Evolutionary conservation across 1,140 invertebrate genomes (phyloP).

Genomic region (Ceratosolen solmsi): DNA sequence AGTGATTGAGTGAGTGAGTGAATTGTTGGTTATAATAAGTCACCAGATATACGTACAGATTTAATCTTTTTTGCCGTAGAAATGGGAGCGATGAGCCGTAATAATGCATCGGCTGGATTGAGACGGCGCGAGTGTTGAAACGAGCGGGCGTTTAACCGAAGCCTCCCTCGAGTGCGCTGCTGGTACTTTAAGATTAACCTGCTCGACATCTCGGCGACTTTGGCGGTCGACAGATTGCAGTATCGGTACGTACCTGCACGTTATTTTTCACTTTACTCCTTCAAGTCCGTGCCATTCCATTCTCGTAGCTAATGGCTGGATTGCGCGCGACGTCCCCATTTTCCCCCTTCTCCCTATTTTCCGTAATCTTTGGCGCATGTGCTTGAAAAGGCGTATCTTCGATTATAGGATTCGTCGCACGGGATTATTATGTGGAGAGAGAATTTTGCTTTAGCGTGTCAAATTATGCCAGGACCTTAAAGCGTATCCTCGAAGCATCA

Average conservation of each 20-base stretch:
- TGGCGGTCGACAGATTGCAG: not conserved
- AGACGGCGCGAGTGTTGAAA: conserved; percentile 6
- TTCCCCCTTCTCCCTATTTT: not conserved
- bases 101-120: not conserved
- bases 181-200: conserved; percentile 32
- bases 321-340: not conserved
- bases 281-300: not conserved
- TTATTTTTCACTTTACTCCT: not conserved
- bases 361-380: too few species aligned
- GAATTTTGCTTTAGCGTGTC: too few species aligned
- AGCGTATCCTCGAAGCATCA: too few species aligned
- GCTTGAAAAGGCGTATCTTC: too few species aligned
- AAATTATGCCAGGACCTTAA: too few species aligned
- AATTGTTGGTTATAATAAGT: not conserved
- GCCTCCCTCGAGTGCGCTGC: conserved; percentile 1
- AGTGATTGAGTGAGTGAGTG: too few species aligned
- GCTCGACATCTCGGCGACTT: not conserved
- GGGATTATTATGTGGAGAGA: too few species aligned
- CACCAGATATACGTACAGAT: not conserved
- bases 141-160: conserved; percentile 19
- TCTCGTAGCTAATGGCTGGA: not conserved
- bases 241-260: conserved; percentile 7
- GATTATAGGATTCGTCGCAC: too few species aligned
- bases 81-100: not conserved
- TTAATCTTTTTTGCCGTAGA: not conserved